Conservation (phyloP, 1,140 invertebrate genomes). For the Brachionus angularis region DNA sequence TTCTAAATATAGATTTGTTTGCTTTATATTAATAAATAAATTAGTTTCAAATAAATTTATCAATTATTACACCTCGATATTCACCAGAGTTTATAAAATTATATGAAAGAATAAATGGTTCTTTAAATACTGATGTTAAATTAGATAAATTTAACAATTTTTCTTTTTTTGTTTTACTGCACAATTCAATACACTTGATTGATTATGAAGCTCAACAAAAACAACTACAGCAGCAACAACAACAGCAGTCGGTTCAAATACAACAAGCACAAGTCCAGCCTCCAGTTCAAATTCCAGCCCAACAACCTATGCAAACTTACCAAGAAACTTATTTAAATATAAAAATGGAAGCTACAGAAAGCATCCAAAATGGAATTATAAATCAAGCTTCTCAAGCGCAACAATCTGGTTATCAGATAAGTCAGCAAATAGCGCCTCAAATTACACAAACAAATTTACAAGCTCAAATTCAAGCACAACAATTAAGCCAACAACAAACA, state of each 20-base stretch:
- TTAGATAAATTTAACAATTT: constrained; percentile 14
- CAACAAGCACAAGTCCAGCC: neutral
- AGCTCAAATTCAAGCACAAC: neutral
- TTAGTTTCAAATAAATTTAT: constrained; percentile 23
- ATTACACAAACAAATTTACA: neutral
- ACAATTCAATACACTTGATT: constrained; percentile 5
- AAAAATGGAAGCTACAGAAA: neutral
- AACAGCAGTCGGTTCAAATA: neutral
- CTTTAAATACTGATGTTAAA: neutral
- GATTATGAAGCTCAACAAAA: constrained; percentile 21
- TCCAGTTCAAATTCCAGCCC: neutral
- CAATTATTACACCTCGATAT: constrained; percentile 25
- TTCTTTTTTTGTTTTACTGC: neutral
- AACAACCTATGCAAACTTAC: neutral
- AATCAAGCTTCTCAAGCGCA: neutral
- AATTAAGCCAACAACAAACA: neutral
- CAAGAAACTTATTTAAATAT: neutral
- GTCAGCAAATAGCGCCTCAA: neutral
- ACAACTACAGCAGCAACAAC: neutral
- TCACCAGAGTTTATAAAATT: neutral
- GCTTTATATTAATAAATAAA: neutral
- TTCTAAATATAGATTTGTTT: neutral
- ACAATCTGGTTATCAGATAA: neutral
- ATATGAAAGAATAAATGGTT: neutral
- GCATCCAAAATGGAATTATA: neutral